Percentiles rank a stretch among this genome's conserved stretches.
phyloP scores from a whole-genome alignment of 2,797 vertebrate genomes.

The Pipistrellus kuhlii region DNA sequence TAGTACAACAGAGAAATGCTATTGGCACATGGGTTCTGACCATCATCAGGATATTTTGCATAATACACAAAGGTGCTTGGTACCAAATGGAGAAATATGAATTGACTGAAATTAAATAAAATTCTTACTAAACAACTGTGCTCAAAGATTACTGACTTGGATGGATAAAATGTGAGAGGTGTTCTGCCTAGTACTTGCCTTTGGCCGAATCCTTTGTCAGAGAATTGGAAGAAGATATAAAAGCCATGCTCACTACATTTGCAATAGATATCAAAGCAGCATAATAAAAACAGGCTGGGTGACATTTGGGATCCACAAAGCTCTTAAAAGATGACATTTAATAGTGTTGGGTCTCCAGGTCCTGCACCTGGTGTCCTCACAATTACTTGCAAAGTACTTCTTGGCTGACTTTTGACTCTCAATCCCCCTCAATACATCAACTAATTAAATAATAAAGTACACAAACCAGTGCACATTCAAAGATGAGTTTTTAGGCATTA shows the following conservation, averaged over 20 bases:
- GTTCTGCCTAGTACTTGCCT: background rate
- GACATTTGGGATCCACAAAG: background rate
- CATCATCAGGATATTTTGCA: background rate
- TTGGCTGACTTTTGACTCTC: background rate
- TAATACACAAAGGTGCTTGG: background rate
- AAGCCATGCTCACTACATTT: background rate
- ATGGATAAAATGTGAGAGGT: background rate
- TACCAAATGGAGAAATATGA: background rate
- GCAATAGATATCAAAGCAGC: background rate
- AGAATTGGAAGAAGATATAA: background rate
- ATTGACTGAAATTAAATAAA: background rate
- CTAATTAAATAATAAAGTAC: background rate
- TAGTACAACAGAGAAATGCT: background rate
- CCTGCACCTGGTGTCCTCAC: background rate
- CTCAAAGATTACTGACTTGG: background rate
- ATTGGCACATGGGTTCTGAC: background rate
- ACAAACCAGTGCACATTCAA: background rate
- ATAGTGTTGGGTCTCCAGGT: background rate
- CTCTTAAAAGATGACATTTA: background rate
- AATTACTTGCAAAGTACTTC: background rate
- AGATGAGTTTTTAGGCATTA: constrained; percentile 4
- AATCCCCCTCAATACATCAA: background rate
- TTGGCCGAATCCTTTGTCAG: background rate
- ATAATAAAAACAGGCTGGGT: background rate
- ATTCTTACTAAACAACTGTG: background rate